These are phyloP conservation scores for Jordanella pulchra DNA, from an alignment of 2,797 vertebrate genomes.

Conservation along the genomic window DNA sequence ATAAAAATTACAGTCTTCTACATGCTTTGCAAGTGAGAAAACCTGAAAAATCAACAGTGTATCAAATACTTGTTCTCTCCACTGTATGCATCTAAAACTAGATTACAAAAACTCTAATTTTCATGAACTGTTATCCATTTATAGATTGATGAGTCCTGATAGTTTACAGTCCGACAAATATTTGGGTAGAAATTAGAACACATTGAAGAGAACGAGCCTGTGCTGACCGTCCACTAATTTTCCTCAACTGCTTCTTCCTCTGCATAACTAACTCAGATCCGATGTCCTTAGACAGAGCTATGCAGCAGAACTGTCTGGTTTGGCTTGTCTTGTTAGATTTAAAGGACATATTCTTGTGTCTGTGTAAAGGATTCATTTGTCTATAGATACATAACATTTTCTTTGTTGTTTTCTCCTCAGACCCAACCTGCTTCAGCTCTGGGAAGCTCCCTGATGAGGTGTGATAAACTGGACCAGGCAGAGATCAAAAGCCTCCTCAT, in stretches of 20 bases:
- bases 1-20: no score
- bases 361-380: conserved; percentile 1
- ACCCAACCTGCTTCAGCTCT: conserved; percentile 84
- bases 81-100: background rate
- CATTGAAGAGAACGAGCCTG: no score
- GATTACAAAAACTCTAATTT: background rate
- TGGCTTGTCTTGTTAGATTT: conserved; percentile 21
- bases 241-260: no score
- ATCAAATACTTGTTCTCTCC: no score
- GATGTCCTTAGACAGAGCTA: no score
- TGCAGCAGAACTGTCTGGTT: background rate
- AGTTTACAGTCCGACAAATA: no score
- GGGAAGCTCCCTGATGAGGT: conserved; percentile 88
- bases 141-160: background rate
- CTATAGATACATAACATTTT: conserved; percentile 13
- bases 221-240: no score
- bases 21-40: no score
- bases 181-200: no score
- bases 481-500: conserved; percentile 97
- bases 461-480: conserved; percentile 94
- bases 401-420: conserved; percentile 67
- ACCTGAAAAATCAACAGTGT: no score
- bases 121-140: background rate
- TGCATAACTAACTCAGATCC: no score
- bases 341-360: background rate